A percentile compares a stretch with the other conserved stretches of the same genome.
phyloP scores from a whole-genome alignment of 2,113 vertebrate species.

The Xiphorhynchus elegans region DNA sequence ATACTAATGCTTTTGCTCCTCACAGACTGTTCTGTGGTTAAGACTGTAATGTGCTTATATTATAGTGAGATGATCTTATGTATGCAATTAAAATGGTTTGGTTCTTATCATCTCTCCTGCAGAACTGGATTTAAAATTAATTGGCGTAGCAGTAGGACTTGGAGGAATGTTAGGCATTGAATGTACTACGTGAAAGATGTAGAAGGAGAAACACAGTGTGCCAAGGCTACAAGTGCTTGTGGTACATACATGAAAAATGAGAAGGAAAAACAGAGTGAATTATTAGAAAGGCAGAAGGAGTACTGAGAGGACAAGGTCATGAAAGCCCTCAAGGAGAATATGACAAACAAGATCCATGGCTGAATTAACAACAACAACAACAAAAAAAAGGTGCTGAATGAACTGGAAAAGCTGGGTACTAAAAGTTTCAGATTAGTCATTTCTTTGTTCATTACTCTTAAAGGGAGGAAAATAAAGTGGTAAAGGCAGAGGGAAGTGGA shows the following conservation, averaged over 20 bases:
- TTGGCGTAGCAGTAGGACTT: not conserved
- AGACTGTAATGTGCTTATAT: not conserved
- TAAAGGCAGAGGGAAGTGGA: not conserved
- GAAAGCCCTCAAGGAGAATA: conserved; percentile 11
- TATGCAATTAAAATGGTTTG: not conserved
- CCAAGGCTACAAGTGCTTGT: not conserved
- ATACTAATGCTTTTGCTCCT: not conserved
- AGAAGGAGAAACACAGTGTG: not conserved
- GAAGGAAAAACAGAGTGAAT: not conserved
- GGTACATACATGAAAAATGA: not conserved
- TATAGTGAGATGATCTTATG: not conserved
- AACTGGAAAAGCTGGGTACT: not conserved
- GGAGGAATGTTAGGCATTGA: not conserved
- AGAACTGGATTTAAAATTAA: not conserved
- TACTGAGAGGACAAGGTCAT: not conserved
- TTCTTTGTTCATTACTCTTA: not conserved
- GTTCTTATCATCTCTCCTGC: not conserved
- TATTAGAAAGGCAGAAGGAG: not conserved
- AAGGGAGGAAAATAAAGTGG: not conserved
- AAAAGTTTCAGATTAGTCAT: not conserved
- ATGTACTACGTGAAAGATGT: not conserved
- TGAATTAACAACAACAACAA: not conserved
- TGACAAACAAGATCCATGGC: not conserved
- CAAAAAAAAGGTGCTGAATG: not conserved
- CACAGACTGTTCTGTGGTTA: not conserved